Percentiles rank a stretch among this genome's conserved stretches.
These are phyloP conservation scores for Bubo bubo DNA, from an alignment of 2,113 vertebrate genomes.

Conservation along the genomic window DNA sequence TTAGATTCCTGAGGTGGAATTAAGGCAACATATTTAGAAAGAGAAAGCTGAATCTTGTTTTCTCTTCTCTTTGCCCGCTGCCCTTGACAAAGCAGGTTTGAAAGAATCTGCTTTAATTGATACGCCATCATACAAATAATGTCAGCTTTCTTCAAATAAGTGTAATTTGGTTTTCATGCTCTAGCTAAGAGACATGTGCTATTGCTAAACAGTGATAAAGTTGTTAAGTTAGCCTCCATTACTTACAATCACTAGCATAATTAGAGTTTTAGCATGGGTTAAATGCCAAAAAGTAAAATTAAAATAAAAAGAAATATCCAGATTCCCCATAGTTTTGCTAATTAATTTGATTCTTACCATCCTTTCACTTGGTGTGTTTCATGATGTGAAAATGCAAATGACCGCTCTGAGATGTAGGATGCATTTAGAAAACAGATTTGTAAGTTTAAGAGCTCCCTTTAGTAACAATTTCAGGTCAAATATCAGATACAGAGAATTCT, in stretches of 20 bases:
- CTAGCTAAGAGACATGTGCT: not conserved
- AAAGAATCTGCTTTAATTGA: not conserved
- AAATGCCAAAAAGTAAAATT: not conserved
- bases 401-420: not conserved
- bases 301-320: not conserved
- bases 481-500: not conserved
- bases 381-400: accelerated
- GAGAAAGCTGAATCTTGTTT: not conserved
- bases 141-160: not conserved
- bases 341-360: not conserved
- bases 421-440: not conserved
- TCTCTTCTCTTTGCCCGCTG: not conserved
- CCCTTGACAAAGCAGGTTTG: not conserved
- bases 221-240: not conserved
- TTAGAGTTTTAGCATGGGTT: not conserved
- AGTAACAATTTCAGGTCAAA: not conserved
- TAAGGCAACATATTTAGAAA: not conserved
- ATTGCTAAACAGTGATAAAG: not conserved
- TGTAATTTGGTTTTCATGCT: not conserved
- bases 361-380: accelerated
- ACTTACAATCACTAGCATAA: not conserved
- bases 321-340: not conserved
- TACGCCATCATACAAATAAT: not conserved
- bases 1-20: not conserved
- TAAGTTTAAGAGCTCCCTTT: not conserved